Evolutionary conservation across 2,113 vertebrate genomes (phyloP), one percentile per base, ranked within the genome.

Genomic region (Hystrix brachyura): DNA sequence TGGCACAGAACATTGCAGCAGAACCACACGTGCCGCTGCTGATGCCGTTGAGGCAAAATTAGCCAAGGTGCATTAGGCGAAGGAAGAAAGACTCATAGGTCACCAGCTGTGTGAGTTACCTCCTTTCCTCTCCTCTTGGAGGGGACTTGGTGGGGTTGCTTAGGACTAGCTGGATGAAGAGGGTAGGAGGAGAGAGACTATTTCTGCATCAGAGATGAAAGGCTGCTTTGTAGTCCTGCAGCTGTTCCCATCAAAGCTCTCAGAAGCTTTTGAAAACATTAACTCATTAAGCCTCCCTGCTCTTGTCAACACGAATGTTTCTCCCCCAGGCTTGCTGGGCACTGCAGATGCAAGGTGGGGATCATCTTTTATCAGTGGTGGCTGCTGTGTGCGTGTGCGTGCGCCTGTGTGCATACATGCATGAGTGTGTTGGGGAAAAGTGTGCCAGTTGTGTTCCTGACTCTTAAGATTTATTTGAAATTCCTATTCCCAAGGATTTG

Each of bases 201-300:
- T 82, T 96, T 92, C 67, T 48, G 83, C 51, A 57, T 18, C 38
- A 17, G 87, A 93, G 72, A 94, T 91, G 91, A 95, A 97, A 95
- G 79, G 62, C 65, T 48, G 65, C 93, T 96, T 96, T 93, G 74
- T 62, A 46, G 51, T 51, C 21, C 19, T 74, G 17, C 84, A 96
- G 62, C 95, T 95, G 93, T 91, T 96, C 34, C 67, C 90, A 94
- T 96, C 91, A 95, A 90, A 95, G 81, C 4, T 0, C 48, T 92
- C 46, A 62, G 85, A 95, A 83, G 76, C 62, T 87, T 97, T 91
- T 94, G 93, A 95, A 96, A 94, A 94, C 32, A 72, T 92, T 95
- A 95, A 90, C 90, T 96, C 94, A 62, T 90, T 90, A 92, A 90
- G 67, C 85, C 46, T 92, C 84, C 76, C 17, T 4, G 27, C 55